Evolutionary conservation across 2,113 vertebrate species (phyloP).

Genomic region (Machaerirhynchus nigripectus): DNA sequence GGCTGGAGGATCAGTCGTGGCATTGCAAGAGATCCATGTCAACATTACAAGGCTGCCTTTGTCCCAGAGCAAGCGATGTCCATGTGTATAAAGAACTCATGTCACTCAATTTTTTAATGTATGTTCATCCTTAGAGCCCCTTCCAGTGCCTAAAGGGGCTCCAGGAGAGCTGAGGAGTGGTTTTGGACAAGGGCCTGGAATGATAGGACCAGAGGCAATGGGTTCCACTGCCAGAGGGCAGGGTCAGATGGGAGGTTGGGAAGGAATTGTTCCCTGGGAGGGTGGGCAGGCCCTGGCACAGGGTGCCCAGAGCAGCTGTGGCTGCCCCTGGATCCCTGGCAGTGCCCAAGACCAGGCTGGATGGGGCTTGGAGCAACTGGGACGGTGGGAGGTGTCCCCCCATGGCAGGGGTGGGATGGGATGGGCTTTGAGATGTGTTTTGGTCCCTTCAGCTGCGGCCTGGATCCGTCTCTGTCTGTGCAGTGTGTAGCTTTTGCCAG

Average conservation of each 20-base stretch:
- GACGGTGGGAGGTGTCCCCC: neutral
- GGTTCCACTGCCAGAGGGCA: neutral
- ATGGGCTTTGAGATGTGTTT: fast-evolving
- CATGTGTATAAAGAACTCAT: neutral
- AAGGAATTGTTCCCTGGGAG: neutral
- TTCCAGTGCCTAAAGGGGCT: neutral
- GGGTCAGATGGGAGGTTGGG: fast-evolving
- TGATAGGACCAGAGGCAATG: neutral
- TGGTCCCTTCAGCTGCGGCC: neutral
- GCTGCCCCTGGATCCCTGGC: neutral
- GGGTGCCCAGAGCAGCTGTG: neutral
- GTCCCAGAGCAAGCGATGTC: neutral
- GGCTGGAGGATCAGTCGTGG: neutral
- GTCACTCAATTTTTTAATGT: neutral
- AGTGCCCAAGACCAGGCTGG: neutral
- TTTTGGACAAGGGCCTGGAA: fast-evolving
- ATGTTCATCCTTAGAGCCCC: neutral
- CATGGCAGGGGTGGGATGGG: neutral
- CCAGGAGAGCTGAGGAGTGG: neutral
- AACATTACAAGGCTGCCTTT: neutral
- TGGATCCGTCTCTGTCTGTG: neutral
- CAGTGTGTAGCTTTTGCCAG: neutral
- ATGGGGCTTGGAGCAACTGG: neutral
- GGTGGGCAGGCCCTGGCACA: neutral
- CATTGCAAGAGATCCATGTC: neutral